Evolutionary conservation across 2,888 invertebrate species (phyloP).

Genomic region (Melanostoma mellinum): DNA sequence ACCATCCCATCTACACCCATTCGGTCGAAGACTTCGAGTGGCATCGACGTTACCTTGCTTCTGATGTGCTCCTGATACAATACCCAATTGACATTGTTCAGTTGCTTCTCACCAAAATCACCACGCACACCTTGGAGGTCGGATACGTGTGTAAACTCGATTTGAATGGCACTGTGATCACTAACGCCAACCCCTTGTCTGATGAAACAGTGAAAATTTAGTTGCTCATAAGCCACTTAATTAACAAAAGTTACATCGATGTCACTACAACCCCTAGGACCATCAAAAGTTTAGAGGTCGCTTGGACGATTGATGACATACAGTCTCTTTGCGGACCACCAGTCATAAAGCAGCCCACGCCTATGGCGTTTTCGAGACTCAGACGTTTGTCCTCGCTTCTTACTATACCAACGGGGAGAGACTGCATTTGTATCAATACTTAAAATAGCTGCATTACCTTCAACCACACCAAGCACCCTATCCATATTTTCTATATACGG

Average conservation of each 20-base stretch:
- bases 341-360: not conserved
- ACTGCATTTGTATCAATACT: not conserved
- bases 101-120: not conserved
- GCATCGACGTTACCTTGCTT: not conserved
- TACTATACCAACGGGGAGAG: not conserved
- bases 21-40: not conserved
- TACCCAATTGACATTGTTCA: not conserved
- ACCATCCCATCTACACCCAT: not conserved
- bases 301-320: not conserved
- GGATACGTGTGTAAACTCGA: not conserved
- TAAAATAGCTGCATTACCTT: not conserved
- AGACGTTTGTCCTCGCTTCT: not conserved
- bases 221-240: not conserved
- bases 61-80: no score
- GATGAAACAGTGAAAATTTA: not conserved
- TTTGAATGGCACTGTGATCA: not conserved
- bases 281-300: not conserved
- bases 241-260: not conserved
- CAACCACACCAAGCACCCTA: not conserved
- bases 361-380: not conserved
- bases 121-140: not conserved
- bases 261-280: not conserved
- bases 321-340: not conserved
- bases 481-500: not conserved
- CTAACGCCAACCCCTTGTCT: not conserved